Conservation (phyloP, 2,888 invertebrate species). For the Drosophila hamatofila region DNA sequence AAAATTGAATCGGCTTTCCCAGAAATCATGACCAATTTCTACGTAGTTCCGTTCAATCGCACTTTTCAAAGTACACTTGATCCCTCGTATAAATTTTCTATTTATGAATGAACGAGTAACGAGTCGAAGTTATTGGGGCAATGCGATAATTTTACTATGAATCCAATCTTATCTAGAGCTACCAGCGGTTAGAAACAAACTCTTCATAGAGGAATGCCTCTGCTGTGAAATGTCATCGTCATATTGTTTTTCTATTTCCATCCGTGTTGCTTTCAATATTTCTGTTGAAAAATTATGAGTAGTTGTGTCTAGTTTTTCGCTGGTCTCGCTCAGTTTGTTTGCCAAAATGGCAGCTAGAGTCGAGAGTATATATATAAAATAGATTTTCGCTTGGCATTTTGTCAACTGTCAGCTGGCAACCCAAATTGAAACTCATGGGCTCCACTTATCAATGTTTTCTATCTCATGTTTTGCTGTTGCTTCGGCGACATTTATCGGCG, state of each 20-base stretch:
- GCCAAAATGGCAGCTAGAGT: constrained; percentile 34
- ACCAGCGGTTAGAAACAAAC: not conserved
- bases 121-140: no score
- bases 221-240: no score
- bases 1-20: not conserved
- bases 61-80: no score
- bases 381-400: constrained; percentile 57
- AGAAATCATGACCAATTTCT: not conserved
- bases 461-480: constrained; percentile 28
- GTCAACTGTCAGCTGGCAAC: constrained; percentile 58
- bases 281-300: constrained; percentile 4
- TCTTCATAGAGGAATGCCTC: not conserved
- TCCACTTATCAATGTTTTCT: constrained; percentile 60
- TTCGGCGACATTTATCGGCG: constrained; percentile 52
- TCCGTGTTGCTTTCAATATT: not conserved
- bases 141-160: constrained; percentile 2
- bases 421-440: constrained; percentile 59
- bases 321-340: constrained; percentile 21
- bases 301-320: constrained; percentile 2
- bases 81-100: not conserved
- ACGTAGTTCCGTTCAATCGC: no score
- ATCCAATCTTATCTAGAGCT: not conserved
- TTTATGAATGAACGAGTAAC: not conserved
- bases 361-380: not conserved
- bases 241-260: not conserved